These are phyloP conservation scores for Eudasyphora cyanicolor DNA, from an alignment of 2,888 invertebrate species.

Conservation along the genomic window DNA sequence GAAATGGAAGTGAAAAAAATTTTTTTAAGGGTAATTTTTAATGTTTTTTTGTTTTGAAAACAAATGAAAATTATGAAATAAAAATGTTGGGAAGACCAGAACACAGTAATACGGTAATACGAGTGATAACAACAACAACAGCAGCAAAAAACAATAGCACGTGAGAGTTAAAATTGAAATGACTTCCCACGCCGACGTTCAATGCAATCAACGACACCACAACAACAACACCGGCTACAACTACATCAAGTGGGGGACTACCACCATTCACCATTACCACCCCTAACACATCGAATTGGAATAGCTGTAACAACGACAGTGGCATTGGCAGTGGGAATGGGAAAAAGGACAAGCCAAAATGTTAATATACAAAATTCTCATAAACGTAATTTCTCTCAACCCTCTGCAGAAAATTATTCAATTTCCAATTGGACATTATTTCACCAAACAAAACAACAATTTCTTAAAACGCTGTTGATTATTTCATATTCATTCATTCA, in stretches of 20 bases:
- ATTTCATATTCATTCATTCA: conserved; percentile 1
- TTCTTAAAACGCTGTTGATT: conserved; percentile 20
- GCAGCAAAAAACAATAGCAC: conserved; percentile 55
- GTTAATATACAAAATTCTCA: conserved; percentile 1
- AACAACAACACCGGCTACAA: conserved; percentile 11
- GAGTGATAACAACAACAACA: conserved; percentile 13
- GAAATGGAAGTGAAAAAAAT: conserved; percentile 37
- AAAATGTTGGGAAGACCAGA: conserved; percentile 10
- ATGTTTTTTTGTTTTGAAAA: conserved; percentile 44
- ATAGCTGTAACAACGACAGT: too few relatives aligned
- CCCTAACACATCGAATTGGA: conserved; percentile 49
- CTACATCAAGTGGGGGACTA: conserved; percentile 2
- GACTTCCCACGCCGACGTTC: conserved; percentile 64
- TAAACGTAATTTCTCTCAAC: not conserved
- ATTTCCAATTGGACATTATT: conserved; percentile 60
- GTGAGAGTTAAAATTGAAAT: conserved; percentile 62
- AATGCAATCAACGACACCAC: conserved; percentile 53
- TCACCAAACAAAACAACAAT: conserved; percentile 30
- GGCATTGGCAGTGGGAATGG: conserved; percentile 10
- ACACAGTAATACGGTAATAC: conserved; percentile 40
- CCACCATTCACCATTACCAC: conserved; percentile 39
- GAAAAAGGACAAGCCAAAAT: conserved; percentile 8
- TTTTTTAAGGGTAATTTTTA: conserved; percentile 63
- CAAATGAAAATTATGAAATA: conserved; percentile 4
- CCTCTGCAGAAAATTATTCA: conserved; percentile 33